Conservation (phyloP, 2,797 vertebrate species). For the Pogoniulus pusillus region DNA sequence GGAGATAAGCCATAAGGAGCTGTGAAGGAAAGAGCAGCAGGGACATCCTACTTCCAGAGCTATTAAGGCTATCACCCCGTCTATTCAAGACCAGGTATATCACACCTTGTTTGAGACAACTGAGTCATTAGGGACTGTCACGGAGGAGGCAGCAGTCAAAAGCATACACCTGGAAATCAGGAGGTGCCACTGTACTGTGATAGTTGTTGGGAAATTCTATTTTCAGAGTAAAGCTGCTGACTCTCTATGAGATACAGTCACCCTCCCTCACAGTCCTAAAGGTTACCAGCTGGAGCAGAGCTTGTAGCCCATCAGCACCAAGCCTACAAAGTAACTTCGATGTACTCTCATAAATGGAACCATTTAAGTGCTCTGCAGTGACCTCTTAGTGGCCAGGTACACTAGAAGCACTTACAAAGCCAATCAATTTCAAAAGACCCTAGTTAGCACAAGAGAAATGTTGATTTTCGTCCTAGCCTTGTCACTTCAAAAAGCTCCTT, state of each 20-base stretch:
- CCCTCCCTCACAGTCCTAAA: neutral
- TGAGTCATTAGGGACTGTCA: neutral
- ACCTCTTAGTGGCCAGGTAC: neutral
- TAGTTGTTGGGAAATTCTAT: neutral
- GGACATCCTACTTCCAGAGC: neutral
- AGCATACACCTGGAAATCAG: neutral
- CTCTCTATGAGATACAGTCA: neutral
- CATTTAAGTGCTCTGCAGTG: fast-evolving
- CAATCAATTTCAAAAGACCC: neutral
- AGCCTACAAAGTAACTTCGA: neutral
- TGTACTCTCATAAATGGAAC: neutral
- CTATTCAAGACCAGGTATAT: too few relatives aligned
- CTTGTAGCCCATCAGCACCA: neutral
- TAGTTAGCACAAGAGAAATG: neutral
- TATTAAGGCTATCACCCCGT: too few relatives aligned
- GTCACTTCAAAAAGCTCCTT: neutral
- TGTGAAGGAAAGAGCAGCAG: neutral
- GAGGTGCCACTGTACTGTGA: neutral
- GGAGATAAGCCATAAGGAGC: neutral
- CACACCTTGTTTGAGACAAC: too few relatives aligned
- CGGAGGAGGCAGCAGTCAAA: neutral
- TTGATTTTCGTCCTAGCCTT: neutral
- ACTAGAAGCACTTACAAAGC: neutral
- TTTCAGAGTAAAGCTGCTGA: neutral
- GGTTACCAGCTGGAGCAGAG: neutral